Evolutionary conservation across 2,113 vertebrate species (phyloP).

Genomic region (Lanius ludovicianus): DNA sequence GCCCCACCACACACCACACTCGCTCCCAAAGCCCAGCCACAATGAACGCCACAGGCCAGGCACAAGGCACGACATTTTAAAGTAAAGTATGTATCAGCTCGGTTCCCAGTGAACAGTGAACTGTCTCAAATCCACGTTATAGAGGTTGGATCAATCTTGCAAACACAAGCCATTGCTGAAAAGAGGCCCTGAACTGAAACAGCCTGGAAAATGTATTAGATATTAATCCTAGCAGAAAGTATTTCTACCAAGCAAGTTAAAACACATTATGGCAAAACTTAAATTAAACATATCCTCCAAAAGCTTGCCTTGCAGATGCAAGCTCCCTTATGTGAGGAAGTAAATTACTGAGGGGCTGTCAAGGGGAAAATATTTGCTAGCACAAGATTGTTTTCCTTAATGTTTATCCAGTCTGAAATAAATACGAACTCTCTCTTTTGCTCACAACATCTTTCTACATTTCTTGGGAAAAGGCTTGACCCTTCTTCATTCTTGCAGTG

Average conservation of each 20-base stretch:
- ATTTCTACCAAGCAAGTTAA: conserved; percentile 73
- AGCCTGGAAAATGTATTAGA: conserved; percentile 85
- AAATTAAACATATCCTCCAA: conserved; percentile 69
- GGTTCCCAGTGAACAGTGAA: conserved; percentile 81
- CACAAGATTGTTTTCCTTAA: conserved; percentile 42
- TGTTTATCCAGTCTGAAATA: conserved; percentile 29
- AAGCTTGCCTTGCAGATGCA: conserved; percentile 58
- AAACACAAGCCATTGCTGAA: conserved; percentile 81
- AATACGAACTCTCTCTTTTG: background rate
- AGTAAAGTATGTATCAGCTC: conserved; percentile 71
- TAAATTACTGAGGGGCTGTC: conserved; percentile 62
- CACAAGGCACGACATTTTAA: conserved; percentile 56
- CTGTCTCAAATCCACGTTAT: conserved; percentile 84
- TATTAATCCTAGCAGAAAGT: conserved; percentile 75
- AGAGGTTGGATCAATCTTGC: conserved; percentile 80
- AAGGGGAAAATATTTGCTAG: conserved; percentile 47
- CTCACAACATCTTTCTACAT: background rate
- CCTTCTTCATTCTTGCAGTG: background rate
- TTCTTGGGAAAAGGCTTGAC: background rate
- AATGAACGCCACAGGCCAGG: background rate
- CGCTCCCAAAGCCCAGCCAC: conserved; percentile 11
- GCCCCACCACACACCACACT: background rate
- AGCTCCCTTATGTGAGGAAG: conserved; percentile 56
- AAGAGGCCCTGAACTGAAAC: conserved; percentile 83
- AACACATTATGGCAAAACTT: conserved; percentile 71